Conservation (phyloP, 2,888 invertebrate genomes). For the Scrobipalpa costella region DNA sequence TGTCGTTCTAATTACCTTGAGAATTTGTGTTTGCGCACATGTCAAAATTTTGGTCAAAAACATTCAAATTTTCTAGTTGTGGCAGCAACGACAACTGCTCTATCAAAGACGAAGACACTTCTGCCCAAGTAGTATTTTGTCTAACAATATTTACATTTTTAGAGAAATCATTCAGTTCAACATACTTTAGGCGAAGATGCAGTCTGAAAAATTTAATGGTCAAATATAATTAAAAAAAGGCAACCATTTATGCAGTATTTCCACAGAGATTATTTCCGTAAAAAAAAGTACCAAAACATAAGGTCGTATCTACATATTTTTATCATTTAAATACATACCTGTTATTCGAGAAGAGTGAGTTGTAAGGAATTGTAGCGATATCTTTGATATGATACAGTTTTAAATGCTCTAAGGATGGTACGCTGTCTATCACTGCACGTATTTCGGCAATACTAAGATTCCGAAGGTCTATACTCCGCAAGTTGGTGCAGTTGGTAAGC, state of each 20-base stretch:
- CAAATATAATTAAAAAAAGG: background rate
- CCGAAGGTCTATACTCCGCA: background rate
- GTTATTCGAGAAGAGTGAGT: background rate
- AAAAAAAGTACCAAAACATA: no score
- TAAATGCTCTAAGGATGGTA: background rate
- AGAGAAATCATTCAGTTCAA: background rate
- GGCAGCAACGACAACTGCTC: background rate
- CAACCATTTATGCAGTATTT: background rate
- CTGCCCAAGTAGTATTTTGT: background rate
- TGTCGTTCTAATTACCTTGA: no score
- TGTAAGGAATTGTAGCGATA: background rate
- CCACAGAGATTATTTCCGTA: background rate
- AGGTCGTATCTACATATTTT: no score
- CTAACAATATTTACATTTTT: background rate
- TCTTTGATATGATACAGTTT: conserved; percentile 5
- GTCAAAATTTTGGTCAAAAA: background rate
- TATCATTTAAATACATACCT: no score
- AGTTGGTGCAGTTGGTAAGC: conserved; percentile 13
- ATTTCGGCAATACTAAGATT: conserved; percentile 5
- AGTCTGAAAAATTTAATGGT: background rate
- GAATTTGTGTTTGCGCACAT: background rate
- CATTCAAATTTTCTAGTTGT: background rate
- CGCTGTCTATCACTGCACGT: background rate
- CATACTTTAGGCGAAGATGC: background rate
- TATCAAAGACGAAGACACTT: background rate